These are phyloP conservation scores for Pimpla rufipes DNA, from an alignment of 2,888 invertebrate genomes.

Conservation along the genomic window DNA sequence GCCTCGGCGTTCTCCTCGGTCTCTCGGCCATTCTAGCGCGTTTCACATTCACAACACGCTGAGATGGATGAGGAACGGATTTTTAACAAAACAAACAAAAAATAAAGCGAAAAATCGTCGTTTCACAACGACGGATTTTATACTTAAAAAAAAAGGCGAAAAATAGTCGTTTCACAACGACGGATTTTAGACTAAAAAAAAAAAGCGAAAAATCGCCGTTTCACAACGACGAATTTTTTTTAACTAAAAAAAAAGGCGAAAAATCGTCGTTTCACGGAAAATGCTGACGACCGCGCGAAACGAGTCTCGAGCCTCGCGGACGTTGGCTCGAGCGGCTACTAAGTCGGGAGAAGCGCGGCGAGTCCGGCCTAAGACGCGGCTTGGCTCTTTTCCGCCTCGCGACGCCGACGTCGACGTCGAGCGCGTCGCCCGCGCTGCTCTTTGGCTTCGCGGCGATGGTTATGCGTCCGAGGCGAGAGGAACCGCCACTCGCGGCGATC, in stretches of 20 bases:
- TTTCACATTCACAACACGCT: conserved; percentile 42
- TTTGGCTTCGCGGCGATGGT: conserved; percentile 36
- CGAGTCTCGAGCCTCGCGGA: conserved; percentile 24
- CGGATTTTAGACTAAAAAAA: no score
- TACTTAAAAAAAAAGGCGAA: background rate
- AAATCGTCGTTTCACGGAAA: background rate
- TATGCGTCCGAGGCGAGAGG: conserved; percentile 8
- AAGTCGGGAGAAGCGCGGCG: conserved; percentile 47
- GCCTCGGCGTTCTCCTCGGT: conserved; percentile 68
- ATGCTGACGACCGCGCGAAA: conserved; percentile 19
- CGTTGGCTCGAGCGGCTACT: conserved; percentile 56
- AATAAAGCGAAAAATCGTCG: no score
- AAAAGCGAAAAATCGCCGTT: background rate
- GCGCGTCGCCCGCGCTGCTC: conserved; percentile 50
- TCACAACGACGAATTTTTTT: no score
- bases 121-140: no score
- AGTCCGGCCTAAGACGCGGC: conserved; percentile 33
- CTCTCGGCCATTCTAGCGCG: conserved; percentile 75
- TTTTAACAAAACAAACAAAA: no score
- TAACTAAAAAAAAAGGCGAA: background rate
- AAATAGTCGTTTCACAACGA: background rate
- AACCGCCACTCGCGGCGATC: conserved; percentile 51
- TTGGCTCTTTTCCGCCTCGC: conserved; percentile 58
- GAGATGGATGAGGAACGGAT: no score
- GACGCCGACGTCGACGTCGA: conserved; percentile 38